These are phyloP conservation scores for Dipodomys spectabilis DNA, from an alignment of 2,113 vertebrate genomes.

Conservation along the genomic window DNA sequence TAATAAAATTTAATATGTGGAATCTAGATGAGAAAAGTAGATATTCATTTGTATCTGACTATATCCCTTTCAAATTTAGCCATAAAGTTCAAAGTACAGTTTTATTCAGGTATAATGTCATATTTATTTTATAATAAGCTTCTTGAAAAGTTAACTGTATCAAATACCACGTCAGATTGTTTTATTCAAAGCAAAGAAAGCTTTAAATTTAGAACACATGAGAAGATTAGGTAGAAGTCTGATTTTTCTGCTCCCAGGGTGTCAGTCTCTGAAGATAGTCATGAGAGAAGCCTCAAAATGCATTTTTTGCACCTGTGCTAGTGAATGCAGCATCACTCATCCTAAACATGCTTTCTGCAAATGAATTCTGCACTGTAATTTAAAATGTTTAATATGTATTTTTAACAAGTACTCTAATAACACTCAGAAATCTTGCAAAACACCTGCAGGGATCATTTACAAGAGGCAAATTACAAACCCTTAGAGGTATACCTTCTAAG, in stretches of 20 bases:
- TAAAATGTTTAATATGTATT: slow-evolving; percentile 48
- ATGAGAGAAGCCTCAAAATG: not conserved
- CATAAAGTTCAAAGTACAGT: slow-evolving; percentile 11
- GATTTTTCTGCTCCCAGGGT: not conserved
- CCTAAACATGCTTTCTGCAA: not conserved
- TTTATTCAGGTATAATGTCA: slow-evolving; percentile 42
- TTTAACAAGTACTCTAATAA: slow-evolving; percentile 35
- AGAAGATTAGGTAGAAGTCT: not conserved
- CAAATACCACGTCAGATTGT: not conserved
- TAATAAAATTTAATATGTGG: slow-evolving; percentile 4
- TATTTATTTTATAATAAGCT: slow-evolving; percentile 45
- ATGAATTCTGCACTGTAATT: not conserved
- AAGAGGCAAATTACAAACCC: slow-evolving; percentile 39
- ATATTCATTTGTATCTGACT: not conserved
- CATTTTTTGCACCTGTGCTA: not conserved
- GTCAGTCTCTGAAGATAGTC: not conserved
- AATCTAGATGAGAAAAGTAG: not conserved
- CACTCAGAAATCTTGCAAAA: slow-evolving; percentile 44
- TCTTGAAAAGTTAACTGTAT: not conserved
- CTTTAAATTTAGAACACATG: not conserved
- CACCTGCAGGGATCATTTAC: not conserved
- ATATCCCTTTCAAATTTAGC: slow-evolving; percentile 34
- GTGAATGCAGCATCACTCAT: not conserved
- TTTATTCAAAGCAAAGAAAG: slow-evolving; percentile 45
- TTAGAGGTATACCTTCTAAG: not conserved